Conservation (phyloP, 2,797 vertebrate species). For the Nyctalus aviator region DNA sequence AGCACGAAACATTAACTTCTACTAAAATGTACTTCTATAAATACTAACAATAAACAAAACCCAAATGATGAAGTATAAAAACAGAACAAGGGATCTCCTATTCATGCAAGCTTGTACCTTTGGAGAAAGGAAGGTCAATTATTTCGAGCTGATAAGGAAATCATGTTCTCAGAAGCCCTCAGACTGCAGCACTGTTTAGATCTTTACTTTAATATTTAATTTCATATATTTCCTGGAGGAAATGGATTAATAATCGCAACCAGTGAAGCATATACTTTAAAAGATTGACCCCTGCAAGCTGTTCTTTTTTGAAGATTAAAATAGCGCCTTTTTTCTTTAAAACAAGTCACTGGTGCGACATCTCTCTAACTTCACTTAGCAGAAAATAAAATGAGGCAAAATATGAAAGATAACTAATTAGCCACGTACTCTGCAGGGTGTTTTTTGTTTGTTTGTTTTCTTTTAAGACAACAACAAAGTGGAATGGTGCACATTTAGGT, state of each 20-base stretch:
- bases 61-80: conserved; percentile 77
- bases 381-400: conserved; percentile 78
- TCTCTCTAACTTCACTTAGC: conserved; percentile 82
- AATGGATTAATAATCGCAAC: conserved; percentile 89
- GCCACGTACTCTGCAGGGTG: conserved; percentile 67
- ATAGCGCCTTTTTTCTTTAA: conserved; percentile 80
- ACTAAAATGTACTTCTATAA: conserved; percentile 57
- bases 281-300: conserved; percentile 87
- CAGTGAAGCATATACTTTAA: conserved; percentile 86
- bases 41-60: conserved; percentile 69
- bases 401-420: conserved; percentile 85
- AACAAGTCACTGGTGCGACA: conserved; percentile 77
- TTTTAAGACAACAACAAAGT: conserved; percentile 75
- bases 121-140: conserved; percentile 86
- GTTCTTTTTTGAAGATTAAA: conserved; percentile 85
- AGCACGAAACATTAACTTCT: conserved; percentile 72
- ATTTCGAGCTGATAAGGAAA: conserved; percentile 86
- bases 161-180: conserved; percentile 83
- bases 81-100: conserved; percentile 81
- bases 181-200: conserved; percentile 86
- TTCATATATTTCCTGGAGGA: conserved; percentile 88
- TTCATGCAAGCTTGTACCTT: conserved; percentile 80
- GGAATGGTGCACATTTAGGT: conserved; percentile 65
- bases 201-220: conserved; percentile 90
- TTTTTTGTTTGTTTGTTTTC: conserved; percentile 36